These are phyloP conservation scores for Herminia tarsipennalis DNA, from an alignment of 2,888 invertebrate genomes.

Conservation along the genomic window DNA sequence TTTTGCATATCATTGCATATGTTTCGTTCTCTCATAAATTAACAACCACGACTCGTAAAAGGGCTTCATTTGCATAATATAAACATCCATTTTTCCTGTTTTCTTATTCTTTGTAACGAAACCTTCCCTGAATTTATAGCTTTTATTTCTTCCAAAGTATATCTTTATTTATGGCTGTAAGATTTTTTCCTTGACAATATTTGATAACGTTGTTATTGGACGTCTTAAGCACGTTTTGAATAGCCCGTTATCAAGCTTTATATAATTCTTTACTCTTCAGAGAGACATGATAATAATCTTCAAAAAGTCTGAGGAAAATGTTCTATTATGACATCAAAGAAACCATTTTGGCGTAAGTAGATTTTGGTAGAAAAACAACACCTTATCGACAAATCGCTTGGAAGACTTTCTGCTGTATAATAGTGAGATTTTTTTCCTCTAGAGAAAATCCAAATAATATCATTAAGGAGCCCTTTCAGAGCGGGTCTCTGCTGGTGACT, in stretches of 20 bases:
- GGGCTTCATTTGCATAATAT: constrained; percentile 39
- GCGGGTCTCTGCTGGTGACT: no score
- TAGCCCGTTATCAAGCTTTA: constrained; percentile 14
- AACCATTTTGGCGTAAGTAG: neutral
- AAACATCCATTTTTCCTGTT: constrained; percentile 38
- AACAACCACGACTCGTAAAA: constrained; percentile 1
- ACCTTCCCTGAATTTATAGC: constrained; percentile 28
- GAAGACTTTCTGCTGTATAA: no score
- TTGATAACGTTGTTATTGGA: constrained; percentile 26
- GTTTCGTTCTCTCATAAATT: constrained; percentile 19
- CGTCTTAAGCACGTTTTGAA: constrained; percentile 13
- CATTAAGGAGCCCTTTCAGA: no score
- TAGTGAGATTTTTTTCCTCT: no score
- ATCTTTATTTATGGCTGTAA: constrained; percentile 28
- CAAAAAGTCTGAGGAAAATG: neutral
- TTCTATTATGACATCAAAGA: neutral
- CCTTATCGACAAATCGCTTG: neutral
- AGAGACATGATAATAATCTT: constrained; percentile 3
- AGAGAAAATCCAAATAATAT: no score
- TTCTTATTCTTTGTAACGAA: constrained; percentile 27
- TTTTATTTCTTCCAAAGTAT: constrained; percentile 36
- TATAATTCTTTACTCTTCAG: constrained; percentile 11
- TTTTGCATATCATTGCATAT: neutral
- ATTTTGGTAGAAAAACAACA: neutral
- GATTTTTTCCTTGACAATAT: constrained; percentile 22